These are phyloP conservation scores for Rhabdophis nuchalis DNA, from an alignment of 2,797 vertebrate genomes.

Conservation along the genomic window DNA sequence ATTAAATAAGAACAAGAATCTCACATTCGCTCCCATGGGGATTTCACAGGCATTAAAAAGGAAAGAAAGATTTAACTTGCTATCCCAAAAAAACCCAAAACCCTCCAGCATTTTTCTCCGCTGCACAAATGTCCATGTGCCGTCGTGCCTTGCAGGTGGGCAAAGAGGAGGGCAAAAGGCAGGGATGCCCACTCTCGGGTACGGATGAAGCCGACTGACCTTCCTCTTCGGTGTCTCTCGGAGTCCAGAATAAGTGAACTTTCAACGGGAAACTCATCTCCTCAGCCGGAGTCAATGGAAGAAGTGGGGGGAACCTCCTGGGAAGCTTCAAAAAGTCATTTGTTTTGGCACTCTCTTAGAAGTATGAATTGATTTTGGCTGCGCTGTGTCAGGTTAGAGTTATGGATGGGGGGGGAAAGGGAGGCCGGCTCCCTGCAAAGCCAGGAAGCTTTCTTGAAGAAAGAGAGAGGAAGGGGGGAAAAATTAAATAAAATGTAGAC, in stretches of 20 bases:
- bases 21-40: not conserved
- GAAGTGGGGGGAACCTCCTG: constrained; percentile 31
- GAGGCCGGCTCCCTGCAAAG: not conserved
- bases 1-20: not conserved
- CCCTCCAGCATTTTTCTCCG: not conserved
- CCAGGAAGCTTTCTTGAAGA: not conserved
- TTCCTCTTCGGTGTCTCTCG: not conserved
- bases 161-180: not conserved
- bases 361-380: constrained; percentile 68
- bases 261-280: not conserved
- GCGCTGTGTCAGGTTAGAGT: constrained; percentile 63
- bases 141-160: not conserved
- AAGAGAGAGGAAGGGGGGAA: not conserved
- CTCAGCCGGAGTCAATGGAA: not conserved
- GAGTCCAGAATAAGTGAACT: not conserved
- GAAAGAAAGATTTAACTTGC: not conserved
- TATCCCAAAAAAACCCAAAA: not conserved
- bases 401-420: constrained; percentile 53
- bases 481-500: not conserved
- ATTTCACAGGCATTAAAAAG: not conserved
- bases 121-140: not conserved
- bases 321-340: constrained; percentile 60
- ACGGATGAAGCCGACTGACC: not conserved
- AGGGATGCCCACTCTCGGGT: not conserved
- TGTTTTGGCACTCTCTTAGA: constrained; percentile 64